phyloP scores from a whole-genome alignment of 2,797 vertebrate genomes.

The Macropus fuliginosus region DNA sequence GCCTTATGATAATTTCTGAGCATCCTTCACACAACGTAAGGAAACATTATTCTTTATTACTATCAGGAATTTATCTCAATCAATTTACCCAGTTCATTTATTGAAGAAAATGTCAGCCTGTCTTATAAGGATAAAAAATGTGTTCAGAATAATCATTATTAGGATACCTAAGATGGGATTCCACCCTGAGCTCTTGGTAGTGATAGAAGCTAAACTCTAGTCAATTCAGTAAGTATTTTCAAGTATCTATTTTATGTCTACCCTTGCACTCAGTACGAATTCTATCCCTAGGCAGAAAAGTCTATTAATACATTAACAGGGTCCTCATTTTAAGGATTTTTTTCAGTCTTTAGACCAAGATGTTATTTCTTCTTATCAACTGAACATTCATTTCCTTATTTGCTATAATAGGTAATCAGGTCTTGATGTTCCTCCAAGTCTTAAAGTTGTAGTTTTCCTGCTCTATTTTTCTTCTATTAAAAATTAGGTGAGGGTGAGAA shows the following conservation, averaged over 20 bases:
- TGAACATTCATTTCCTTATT: slow-evolving; percentile 76
- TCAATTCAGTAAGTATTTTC: not conserved
- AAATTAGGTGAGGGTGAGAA: slow-evolving; percentile 65
- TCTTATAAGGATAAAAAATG: not conserved
- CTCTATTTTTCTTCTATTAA: slow-evolving; percentile 80
- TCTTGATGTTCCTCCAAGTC: slow-evolving; percentile 69
- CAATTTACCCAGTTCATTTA: not conserved
- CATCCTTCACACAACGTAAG: slow-evolving; percentile 8
- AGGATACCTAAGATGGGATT: not conserved
- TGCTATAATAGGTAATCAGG: slow-evolving; percentile 61
- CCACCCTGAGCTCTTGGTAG: not conserved
- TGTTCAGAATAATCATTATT: not conserved
- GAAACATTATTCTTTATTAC: slow-evolving; percentile 17
- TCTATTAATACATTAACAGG: slow-evolving; percentile 34
- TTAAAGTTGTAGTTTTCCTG: slow-evolving; percentile 81
- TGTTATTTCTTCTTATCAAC: slow-evolving; percentile 60
- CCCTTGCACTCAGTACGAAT: not conserved
- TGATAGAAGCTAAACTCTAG: not conserved
- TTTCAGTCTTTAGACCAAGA: slow-evolving; percentile 64
- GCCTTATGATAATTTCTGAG: slow-evolving; percentile 11
- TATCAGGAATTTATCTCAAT: not conserved
- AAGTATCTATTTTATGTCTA: not conserved
- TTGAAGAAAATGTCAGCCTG: not conserved
- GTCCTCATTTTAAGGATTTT: slow-evolving; percentile 32
- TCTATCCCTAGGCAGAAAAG: not conserved